Evolutionary conservation across 2,797 vertebrate species (phyloP), one percentile per base, ranked within the genome.

Genomic region (Malacoraja senta): DNA sequence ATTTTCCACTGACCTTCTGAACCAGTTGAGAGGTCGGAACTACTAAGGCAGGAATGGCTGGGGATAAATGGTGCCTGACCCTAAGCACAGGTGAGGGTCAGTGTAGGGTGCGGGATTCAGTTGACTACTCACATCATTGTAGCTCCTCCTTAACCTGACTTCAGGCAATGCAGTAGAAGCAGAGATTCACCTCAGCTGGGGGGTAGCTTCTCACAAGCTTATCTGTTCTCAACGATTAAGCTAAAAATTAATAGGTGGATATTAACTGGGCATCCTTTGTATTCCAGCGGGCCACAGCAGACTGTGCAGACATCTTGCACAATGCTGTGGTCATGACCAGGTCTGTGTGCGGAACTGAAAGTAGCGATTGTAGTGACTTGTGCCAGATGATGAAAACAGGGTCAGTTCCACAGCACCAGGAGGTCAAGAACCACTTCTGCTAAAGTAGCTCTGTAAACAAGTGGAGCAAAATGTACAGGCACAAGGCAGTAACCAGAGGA

Each of bases 341-440:
- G 63, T 63, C 84, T 19, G 65, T 19, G n/a, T 32, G 84, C 63
- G 68, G 84, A 88, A 88, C 61, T 88, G 84, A 88, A 88, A 88
- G 84, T 88, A 1, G n/a, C 21, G 8, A 88, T 19, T 88, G 53
- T 63, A 68, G 84, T 68, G 35, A 88, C 15, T 88, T 68, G 63
- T 32, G 84, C 84, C 84, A 88, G n/a, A 88, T 88, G 63, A 88
- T 17, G n/a, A n/a, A 84, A 84, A 61, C 53, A 24, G 63, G 61
- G 3, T 35, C 32, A 21, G 68, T 35, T 68, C 63, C 61, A 68
- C 17, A 35, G 63, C 24, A 61, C 81, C 63, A 29, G 61, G 3
- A 21, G n/a, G 63, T 68, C n/a, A 19, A 68, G 84, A 65, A 88
- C n/a, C 61, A 88, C 63, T 88, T 88, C 84, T 88, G 84, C 84